A percentile compares a stretch with the other conserved stretches of the same genome.
Evolutionary conservation across 2,888 invertebrate genomes (phyloP).

Genomic region (Calameuta filiformis): DNA sequence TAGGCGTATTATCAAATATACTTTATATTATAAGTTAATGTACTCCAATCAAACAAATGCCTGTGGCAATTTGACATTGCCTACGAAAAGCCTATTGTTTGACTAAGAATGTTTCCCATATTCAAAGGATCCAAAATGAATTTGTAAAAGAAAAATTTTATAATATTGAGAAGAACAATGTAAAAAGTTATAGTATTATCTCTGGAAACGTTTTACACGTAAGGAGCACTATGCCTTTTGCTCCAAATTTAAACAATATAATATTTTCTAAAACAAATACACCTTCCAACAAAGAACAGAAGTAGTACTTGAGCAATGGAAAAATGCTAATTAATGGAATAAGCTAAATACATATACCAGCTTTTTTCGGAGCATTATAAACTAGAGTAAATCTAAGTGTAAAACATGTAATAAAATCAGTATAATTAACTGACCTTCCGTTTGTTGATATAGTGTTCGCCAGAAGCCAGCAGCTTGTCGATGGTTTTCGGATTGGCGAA

Average conservation of each 20-base stretch:
- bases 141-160: not conserved
- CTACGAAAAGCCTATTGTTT: not conserved
- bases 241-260: not conserved
- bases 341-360: not conserved
- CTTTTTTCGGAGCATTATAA: not conserved
- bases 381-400: not conserved
- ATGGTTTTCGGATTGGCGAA: conserved; percentile 71
- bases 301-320: not conserved
- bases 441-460: conserved; percentile 72
- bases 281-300: not conserved
- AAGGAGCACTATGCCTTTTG: not conserved
- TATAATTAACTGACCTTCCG: conserved; percentile 64
- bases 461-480: conserved; percentile 68
- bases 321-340: not conserved
- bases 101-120: not conserved
- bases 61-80: not conserved
- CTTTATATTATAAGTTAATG: not conserved
- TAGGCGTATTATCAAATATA: not conserved
- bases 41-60: not conserved
- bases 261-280: not conserved
- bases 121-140: not conserved
- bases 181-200: not conserved
- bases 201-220: not conserved
- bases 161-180: not conserved
- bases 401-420: not conserved